Evolutionary conservation across 1,140 invertebrate species (phyloP), one percentile per base, ranked within the genome.

Genomic region (Cataglyphis hispanica): DNA sequence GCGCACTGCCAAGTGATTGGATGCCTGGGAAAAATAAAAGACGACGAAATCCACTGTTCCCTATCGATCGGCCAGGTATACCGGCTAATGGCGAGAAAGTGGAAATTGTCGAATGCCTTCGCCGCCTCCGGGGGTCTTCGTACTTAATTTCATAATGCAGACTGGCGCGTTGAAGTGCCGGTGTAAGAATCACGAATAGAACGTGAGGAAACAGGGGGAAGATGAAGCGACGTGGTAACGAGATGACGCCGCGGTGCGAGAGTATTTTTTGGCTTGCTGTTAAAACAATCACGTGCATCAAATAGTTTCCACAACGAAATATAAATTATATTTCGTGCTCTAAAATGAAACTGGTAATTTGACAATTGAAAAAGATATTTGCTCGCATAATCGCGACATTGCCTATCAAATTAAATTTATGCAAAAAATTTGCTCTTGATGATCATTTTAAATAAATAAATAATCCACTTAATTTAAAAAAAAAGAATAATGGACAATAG

Each of bases 71-170:
- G 53, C 53, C 67, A 83, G 67, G 67, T 83, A 83, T n/a, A 72
- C 78, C 25, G 67, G 78, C 78, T 83, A 83, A 83, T 83, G 78
- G 78, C 53, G 67, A 74, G 66, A 74, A 81, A 81, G 78, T 81
- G 78, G 66, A 81, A 83, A 83, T 83, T 53, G 78, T 83, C 67
- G 78, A 74, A 83, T 83, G 43, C 60, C 72, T 53, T 53, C 46
- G 22, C 31, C 34, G 37, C 61, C 72, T 86, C 22, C 37, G 22
- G 72, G 72, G 66, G 61, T 85, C 77, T 86, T 75, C 67, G 81
- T 77, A 89, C 70, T 91, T 88, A 89, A 90, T 87, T 87, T 89
- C 83, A 87, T 91, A 91, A 90, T 86, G 90, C 83, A 84, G 58
- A 84, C 75, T 64, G 56, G 46, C 53, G 76, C 56, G 78, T 86